Evolutionary conservation across 2,797 vertebrate genomes (phyloP).

Genomic region (Girardinus metallicus): DNA sequence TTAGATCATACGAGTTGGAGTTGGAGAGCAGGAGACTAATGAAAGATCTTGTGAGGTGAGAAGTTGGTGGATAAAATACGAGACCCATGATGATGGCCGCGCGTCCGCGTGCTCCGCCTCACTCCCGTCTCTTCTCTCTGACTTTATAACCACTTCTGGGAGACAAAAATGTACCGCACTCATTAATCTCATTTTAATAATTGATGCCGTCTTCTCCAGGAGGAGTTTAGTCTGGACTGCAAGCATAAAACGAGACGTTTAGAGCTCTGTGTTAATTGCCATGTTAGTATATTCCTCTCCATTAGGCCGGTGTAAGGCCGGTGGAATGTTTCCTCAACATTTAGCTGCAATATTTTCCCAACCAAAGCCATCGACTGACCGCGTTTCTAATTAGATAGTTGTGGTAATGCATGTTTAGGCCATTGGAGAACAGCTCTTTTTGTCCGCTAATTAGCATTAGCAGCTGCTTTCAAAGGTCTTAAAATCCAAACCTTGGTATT

Average conservation of each 20-base stretch:
- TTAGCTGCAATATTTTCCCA: conserved; percentile 1
- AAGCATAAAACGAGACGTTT: conserved; percentile 51
- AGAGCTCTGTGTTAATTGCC: conserved; percentile 40
- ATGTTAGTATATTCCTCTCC: conserved; percentile 39
- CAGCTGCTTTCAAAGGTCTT: no score
- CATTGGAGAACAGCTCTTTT: background rate
- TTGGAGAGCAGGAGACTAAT: conserved; percentile 1
- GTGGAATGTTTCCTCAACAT: no score
- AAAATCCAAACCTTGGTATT: background rate
- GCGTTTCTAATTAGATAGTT: background rate
- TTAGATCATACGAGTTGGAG: background rate
- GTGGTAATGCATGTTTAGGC: background rate
- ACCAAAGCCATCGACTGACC: background rate
- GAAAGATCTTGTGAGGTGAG: conserved; percentile 5
- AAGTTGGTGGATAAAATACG: conserved; percentile 16
- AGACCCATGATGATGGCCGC: background rate
- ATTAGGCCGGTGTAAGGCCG: background rate
- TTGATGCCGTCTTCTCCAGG: conserved; percentile 56
- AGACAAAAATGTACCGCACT: conserved; percentile 40
- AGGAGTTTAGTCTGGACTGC: conserved; percentile 38
- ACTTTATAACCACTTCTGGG: conserved; percentile 50
- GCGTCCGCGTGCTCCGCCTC: background rate
- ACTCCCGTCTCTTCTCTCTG: conserved; percentile 22
- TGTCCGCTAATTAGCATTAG: background rate
- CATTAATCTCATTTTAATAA: conserved; percentile 72